Evolutionary conservation across 2,113 vertebrate genomes (phyloP).

Genomic region (Zosterops borbonicus): DNA sequence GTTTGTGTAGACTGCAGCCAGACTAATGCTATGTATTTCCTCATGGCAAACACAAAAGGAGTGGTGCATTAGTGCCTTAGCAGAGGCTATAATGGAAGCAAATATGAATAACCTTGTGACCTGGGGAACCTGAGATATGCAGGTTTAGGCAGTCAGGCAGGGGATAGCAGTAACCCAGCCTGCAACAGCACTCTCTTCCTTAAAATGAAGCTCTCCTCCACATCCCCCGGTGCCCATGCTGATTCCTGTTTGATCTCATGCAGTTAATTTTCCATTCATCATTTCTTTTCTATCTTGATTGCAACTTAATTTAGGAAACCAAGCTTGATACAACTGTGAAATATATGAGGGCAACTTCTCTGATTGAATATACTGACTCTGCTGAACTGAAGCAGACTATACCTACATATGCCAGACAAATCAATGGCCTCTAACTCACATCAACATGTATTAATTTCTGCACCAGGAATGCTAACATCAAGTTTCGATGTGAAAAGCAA

Average conservation of each 20-base stretch:
- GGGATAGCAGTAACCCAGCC: neutral
- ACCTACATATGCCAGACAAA: neutral
- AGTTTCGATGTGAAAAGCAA: neutral
- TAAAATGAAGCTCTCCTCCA: neutral
- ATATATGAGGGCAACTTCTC: neutral
- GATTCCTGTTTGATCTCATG: neutral
- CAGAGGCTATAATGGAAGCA: neutral
- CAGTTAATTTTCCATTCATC: neutral
- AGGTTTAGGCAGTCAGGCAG: neutral
- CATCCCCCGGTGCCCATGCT: neutral
- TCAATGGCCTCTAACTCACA: neutral
- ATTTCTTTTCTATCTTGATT: neutral
- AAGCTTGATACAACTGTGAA: neutral
- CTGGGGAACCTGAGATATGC: neutral
- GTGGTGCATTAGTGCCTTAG: neutral
- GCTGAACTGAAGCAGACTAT: neutral
- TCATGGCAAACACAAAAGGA: neutral
- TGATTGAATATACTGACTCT: neutral
- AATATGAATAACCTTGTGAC: neutral
- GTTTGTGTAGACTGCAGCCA: neutral
- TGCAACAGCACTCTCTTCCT: neutral
- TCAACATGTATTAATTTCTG: constrained; percentile 25
- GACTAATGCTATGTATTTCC: neutral
- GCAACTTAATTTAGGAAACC: neutral
- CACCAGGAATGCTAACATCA: constrained; percentile 18